These are phyloP conservation scores for Chaenogobius annularis DNA, from an alignment of 2,113 vertebrate species.

Conservation along the genomic window DNA sequence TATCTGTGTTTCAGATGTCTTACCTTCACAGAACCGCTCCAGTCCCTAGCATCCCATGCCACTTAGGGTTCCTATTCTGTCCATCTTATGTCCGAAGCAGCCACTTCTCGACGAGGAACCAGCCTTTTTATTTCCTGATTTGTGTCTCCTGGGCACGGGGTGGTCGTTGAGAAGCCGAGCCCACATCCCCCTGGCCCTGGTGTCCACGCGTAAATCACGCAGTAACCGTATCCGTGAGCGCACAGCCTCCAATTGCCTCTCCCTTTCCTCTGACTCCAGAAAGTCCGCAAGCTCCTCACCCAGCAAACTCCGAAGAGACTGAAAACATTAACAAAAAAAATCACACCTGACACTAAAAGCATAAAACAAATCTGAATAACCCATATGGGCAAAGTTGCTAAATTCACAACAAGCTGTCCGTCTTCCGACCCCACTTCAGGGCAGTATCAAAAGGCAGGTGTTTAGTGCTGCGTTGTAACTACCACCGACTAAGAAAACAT, in stretches of 20 bases:
- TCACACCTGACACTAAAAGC: slow-evolving; percentile 8
- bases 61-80: slow-evolving; percentile 94
- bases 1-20: slow-evolving; percentile 49
- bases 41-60: slow-evolving; percentile 90
- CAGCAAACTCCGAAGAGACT: slow-evolving; percentile 80
- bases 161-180: slow-evolving; percentile 84
- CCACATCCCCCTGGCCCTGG: slow-evolving; percentile 82
- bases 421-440: neutral
- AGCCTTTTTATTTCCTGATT: slow-evolving; percentile 84
- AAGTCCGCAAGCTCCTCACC: slow-evolving; percentile 82
- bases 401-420: neutral
- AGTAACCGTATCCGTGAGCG: slow-evolving; percentile 80
- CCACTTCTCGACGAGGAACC: slow-evolving; percentile 78
- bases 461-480: slow-evolving; percentile 9
- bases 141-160: slow-evolving; percentile 78
- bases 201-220: slow-evolving; percentile 84
- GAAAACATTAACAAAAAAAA: slow-evolving; percentile 36
- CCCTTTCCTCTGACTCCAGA: slow-evolving; percentile 78
- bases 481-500: neutral
- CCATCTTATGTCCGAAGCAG: slow-evolving; percentile 96
- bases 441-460: slow-evolving; percentile 45
- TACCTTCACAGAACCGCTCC: slow-evolving; percentile 76
- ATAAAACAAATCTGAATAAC: neutral
- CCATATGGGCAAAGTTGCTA: neutral
- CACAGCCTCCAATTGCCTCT: slow-evolving; percentile 71